Conservation (phyloP, 2,113 vertebrate species). For the Microcebus lehilahytsara region DNA sequence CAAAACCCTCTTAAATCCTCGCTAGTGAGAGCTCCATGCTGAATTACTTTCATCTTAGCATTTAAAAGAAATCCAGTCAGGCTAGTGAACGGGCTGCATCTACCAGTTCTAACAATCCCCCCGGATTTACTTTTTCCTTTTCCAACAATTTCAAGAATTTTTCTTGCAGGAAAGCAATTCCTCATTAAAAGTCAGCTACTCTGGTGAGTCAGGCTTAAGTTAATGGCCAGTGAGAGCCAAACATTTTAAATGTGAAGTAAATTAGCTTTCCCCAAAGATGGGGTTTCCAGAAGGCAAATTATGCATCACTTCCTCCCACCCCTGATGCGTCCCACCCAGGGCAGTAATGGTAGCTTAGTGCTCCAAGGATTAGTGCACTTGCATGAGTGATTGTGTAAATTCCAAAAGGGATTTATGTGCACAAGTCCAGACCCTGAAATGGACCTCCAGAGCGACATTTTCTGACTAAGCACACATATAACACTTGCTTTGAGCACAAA, state of each 20-base stretch:
- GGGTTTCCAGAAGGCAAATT: neutral
- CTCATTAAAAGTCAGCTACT: constrained; percentile 25
- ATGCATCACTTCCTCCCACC: neutral
- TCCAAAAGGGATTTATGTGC: neutral
- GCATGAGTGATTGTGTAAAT: neutral
- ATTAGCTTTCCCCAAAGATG: neutral
- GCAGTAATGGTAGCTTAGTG: neutral
- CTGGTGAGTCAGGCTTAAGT: neutral
- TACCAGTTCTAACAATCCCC: constrained; percentile 55
- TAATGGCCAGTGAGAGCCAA: neutral
- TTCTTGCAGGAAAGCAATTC: constrained; percentile 41
- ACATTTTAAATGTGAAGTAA: neutral
- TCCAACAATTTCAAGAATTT: constrained; percentile 69
- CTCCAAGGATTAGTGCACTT: neutral
- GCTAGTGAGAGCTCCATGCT: constrained; percentile 34
- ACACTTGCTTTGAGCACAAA: neutral
- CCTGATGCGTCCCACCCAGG: no score
- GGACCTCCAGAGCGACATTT: neutral
- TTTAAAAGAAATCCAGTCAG: constrained; percentile 76
- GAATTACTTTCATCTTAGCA: constrained; percentile 73
- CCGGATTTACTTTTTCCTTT: constrained; percentile 53
- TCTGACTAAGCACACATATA: neutral
- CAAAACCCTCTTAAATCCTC: constrained; percentile 36
- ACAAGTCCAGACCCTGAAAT: neutral
- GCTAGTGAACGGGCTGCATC: constrained; percentile 23